Conservation (phyloP, 2,888 invertebrate genomes). For the Calameuta pallipes region DNA sequence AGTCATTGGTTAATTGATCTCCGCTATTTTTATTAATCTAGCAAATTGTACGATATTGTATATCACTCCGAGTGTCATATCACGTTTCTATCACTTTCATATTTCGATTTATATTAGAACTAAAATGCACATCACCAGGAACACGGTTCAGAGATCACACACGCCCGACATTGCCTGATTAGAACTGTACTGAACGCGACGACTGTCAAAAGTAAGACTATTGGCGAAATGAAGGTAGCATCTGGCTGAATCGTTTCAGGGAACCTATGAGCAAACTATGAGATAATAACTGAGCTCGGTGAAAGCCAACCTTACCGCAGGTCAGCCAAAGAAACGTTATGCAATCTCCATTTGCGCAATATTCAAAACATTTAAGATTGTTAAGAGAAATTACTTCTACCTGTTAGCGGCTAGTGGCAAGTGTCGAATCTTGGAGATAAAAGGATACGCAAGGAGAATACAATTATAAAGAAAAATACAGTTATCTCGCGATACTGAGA, state of each 20-base stretch:
- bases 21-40: background rate
- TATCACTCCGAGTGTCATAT: background rate
- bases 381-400: slow-evolving; percentile 20
- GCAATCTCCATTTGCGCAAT: slow-evolving; percentile 53
- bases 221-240: background rate
- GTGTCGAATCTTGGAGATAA: background rate
- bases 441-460: background rate
- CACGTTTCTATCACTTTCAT: background rate
- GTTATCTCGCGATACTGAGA: background rate
- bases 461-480: too few species aligned
- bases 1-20: background rate
- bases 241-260: background rate
- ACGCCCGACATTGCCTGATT: background rate
- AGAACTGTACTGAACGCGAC: slow-evolving; percentile 5
- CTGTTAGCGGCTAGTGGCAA: background rate
- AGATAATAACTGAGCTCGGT: slow-evolving; percentile 55
- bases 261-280: slow-evolving; percentile 33
- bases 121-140: background rate
- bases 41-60: background rate
- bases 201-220: slow-evolving; percentile 11
- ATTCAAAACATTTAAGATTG: slow-evolving; percentile 47
- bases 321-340: slow-evolving; percentile 45
- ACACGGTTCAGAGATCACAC: background rate
- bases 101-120: background rate
- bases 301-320: slow-evolving; percentile 55